These are phyloP conservation scores for Agrypnia vestita DNA, from an alignment of 1,140 invertebrate species.

Conservation along the genomic window DNA sequence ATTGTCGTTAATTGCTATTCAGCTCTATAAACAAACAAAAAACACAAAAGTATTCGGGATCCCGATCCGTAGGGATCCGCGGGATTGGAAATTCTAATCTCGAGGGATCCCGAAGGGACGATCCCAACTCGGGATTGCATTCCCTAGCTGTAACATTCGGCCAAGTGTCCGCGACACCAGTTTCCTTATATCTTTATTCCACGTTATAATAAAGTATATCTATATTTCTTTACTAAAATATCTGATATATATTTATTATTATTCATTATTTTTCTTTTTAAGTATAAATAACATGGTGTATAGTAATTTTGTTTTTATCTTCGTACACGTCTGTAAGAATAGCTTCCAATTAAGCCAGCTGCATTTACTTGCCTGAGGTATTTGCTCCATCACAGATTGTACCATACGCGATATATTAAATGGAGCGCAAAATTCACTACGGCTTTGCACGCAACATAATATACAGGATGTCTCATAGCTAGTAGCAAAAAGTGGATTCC, in stretches of 20 bases:
- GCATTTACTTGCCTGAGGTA: not conserved
- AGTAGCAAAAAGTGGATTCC: no score
- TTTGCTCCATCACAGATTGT: not conserved
- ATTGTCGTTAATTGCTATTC: no score
- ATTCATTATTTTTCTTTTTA: conserved; percentile 31
- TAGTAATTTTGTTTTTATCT: conserved; percentile 11
- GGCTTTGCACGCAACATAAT: no score
- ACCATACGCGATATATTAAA: no score
- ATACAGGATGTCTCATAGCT: no score
- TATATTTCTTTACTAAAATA: conserved; percentile 47
- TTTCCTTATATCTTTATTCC: conserved; percentile 6
- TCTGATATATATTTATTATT: conserved; percentile 40
- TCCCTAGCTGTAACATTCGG: not conserved
- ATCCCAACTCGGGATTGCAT: not conserved
- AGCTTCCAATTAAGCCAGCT: conserved; percentile 4
- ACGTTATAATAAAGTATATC: conserved; percentile 21
- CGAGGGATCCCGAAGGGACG: no score
- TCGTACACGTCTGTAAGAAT: conserved; percentile 5
- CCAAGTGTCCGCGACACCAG: not conserved
- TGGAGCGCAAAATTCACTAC: no score
- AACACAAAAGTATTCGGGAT: no score
- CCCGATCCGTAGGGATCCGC: no score
- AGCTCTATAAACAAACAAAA: no score
- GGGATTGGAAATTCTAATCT: no score
- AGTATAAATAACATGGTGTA: conserved; percentile 29